Percentiles rank a stretch among this genome's conserved stretches.
Evolutionary conservation across 1,140 invertebrate genomes (phyloP).

Genomic region (Zaprionus gabonicus): DNA sequence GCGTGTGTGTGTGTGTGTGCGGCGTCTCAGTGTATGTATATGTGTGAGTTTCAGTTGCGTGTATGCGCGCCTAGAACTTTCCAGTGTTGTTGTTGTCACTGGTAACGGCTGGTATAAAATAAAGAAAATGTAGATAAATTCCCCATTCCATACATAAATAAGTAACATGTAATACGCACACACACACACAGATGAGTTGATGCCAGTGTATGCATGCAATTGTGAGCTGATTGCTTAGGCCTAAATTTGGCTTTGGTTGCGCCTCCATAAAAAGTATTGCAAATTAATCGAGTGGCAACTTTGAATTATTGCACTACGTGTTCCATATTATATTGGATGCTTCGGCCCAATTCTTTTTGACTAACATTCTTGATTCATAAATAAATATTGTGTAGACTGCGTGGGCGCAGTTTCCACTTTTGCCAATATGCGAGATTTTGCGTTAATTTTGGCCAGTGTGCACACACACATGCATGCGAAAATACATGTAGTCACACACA

Average conservation of each 20-base stretch:
- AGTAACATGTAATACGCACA: constrained; percentile 17
- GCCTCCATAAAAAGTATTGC: constrained; percentile 75
- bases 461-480: constrained; percentile 45
- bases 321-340: constrained; percentile 30
- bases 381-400: constrained; percentile 56
- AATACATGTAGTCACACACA: constrained; percentile 18
- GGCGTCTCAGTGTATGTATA: constrained; percentile 2
- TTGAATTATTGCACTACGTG: constrained; percentile 40
- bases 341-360: constrained; percentile 32
- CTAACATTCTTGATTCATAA: constrained; percentile 58
- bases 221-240: constrained; percentile 49
- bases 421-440: constrained; percentile 51
- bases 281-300: constrained; percentile 52
- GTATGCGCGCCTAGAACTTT: constrained; percentile 73
- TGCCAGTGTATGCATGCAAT: constrained; percentile 27
- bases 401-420: constrained; percentile 71
- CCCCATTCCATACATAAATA: constrained; percentile 14
- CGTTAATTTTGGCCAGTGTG: constrained; percentile 49
- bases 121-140: constrained; percentile 35
- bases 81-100: constrained; percentile 67
- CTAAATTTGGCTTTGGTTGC: constrained; percentile 71
- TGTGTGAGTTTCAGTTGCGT: constrained; percentile 28
- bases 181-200: constrained; percentile 5
- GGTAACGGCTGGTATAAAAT: constrained; percentile 55
- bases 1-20: constrained; percentile 28